Base-by-base conservation (phyloP, 2,113 vertebrate species). In the Prietella phreatophila region DNA sequence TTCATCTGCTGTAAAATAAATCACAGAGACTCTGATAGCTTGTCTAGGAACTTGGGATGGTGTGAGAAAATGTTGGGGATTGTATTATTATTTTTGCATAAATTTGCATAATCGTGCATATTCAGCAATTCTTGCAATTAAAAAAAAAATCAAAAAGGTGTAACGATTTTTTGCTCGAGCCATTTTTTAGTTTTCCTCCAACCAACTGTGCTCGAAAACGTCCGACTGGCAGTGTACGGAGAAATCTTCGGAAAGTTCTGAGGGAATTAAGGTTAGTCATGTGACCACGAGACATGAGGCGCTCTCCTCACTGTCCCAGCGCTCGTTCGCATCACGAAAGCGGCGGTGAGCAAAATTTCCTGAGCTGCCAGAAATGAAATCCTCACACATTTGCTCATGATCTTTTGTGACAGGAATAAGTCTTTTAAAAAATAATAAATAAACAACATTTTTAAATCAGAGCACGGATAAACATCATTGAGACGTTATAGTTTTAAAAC, bases 331-430 rank as follows among this genome's bases (percentile, higher is more conserved):
- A 0, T 7, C 42, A 27, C 4, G 36, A 22, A 22, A 17, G 2
- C 69, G 2, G 69, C 2, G 7, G 20, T 42, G 27, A 27, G 47
- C 42, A 55, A 53, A 53, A 25, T 22, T 53, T 71, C 83, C 83
- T 71, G 65, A 84, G 83, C 63, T 55, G n/a, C 36, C 20, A 36
- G 56, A 42, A 83, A 53, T 83, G 14, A 65, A 80, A 55, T 19
- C 73, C 33, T 73, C 71, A 36, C 30, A 33, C 15, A 30, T 1
- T n/a, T n/a, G 5, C 7, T 30, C n/a, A 25, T 7, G 5, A 79
- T 27, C 47, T 15, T 53, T 17, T n/a, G 11, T 0, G 39, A 76
- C 42, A 27, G 42, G 47, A 75, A 75, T 30, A 20, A 39, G 39
- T 73, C 69, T 20, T 19, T n/a, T 8, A 60, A 33, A 50, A 55